Evolutionary conservation across 2,113 vertebrate genomes (phyloP).

Genomic region (Anarrhichthys ocellatus): DNA sequence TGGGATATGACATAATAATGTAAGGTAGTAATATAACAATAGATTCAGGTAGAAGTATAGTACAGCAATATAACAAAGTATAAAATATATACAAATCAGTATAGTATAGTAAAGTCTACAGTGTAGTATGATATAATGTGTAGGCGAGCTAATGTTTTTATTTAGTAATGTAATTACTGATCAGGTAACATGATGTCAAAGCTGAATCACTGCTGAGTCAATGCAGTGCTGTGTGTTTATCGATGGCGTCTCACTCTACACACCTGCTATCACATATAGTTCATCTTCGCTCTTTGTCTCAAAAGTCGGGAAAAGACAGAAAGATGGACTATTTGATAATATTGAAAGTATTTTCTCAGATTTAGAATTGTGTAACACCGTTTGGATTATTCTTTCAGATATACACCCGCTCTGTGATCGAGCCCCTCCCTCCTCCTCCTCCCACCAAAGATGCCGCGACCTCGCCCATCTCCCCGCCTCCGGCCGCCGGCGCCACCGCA

Average conservation of each 20-base stretch:
- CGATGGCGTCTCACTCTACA: background rate
- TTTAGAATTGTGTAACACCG: background rate
- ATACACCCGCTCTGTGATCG: slow-evolving; percentile 96
- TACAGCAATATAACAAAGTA: background rate
- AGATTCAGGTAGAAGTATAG: background rate
- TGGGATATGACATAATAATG: background rate
- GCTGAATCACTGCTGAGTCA: background rate
- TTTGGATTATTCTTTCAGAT: slow-evolving; percentile 81
- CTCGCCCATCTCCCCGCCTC: slow-evolving; percentile 86
- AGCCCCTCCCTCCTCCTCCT: slow-evolving; percentile 87
- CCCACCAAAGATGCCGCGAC: slow-evolving; percentile 92
- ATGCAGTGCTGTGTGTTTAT: background rate
- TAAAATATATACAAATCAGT: background rate
- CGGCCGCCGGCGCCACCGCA: slow-evolving; percentile 60
- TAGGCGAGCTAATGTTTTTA: background rate
- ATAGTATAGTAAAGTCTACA: background rate
- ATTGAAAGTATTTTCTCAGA: background rate
- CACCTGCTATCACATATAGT: background rate
- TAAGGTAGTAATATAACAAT: background rate
- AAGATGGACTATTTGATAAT: background rate
- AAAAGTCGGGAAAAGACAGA: background rate
- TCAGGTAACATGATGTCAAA: background rate
- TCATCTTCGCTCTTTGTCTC: background rate
- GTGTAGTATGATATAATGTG: background rate
- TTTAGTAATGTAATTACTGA: background rate